Evolutionary conservation across 2,797 vertebrate genomes (phyloP).

Genomic region (Botia kubotai): DNA sequence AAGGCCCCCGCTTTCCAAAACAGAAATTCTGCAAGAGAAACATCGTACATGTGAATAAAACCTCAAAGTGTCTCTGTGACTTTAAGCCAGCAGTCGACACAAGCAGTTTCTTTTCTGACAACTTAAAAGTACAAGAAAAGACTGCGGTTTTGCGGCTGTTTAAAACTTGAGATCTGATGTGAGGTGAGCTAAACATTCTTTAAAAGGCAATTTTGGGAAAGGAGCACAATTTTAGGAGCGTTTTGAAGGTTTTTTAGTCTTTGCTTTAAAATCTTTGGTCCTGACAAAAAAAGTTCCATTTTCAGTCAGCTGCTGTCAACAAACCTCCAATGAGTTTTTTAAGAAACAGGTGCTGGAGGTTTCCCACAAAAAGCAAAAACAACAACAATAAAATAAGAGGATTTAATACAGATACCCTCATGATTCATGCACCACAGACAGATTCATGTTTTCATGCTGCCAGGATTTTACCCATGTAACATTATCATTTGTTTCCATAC

Average conservation of each 20-base stretch:
- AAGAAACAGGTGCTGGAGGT: not conserved
- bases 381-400: not conserved
- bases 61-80: slow-evolving; percentile 21
- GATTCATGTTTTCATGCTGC: not conserved
- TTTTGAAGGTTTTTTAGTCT: slow-evolving; percentile 31
- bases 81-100: slow-evolving; percentile 16
- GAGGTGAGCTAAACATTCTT: slow-evolving; percentile 13
- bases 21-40: slow-evolving; percentile 77
- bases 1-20: slow-evolving; percentile 89
- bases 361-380: not conserved
- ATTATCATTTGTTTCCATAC: not conserved
- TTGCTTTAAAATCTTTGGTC: slow-evolving; percentile 15
- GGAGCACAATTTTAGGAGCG: slow-evolving; percentile 2
- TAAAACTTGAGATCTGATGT: slow-evolving; percentile 28
- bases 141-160: slow-evolving; percentile 7
- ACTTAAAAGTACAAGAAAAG: slow-evolving; percentile 7
- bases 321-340: not conserved
- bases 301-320: slow-evolving; percentile 23
- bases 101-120: slow-evolving; percentile 18
- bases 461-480: not conserved
- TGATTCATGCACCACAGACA: not conserved
- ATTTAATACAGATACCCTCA: not conserved
- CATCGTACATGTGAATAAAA: slow-evolving; percentile 2
- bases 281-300: not conserved
- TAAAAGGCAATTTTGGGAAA: slow-evolving; percentile 22